Percentiles rank a stretch among this genome's conserved stretches.
phyloP scores from a whole-genome alignment of 2,797 vertebrate genomes.

The Mionectes olivaceus region DNA sequence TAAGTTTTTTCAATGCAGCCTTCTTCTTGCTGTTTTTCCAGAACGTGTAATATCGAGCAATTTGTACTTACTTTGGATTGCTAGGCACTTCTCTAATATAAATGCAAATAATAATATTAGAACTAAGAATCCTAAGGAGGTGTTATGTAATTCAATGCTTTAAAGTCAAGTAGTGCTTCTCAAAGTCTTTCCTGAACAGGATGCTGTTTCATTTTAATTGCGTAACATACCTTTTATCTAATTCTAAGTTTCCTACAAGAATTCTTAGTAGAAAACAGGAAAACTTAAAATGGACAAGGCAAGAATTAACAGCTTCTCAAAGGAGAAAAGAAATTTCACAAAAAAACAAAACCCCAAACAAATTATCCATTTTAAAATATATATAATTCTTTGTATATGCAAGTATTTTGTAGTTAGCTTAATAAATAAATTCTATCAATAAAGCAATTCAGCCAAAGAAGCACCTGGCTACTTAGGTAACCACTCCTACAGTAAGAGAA shows the following conservation, averaged over 20 bases:
- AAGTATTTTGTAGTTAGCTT: not conserved
- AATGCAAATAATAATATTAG: slow-evolving; percentile 27
- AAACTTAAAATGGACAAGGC: not conserved
- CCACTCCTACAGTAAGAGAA: not conserved
- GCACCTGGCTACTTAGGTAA: not conserved
- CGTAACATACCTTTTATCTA: not conserved
- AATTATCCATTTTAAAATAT: not conserved
- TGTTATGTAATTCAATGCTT: not conserved
- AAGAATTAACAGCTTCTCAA: not conserved
- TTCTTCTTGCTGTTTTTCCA: not conserved
- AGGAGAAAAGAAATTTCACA: not conserved
- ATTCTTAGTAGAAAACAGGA: not conserved
- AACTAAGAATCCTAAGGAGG: not conserved
- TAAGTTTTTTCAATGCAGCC: not conserved
- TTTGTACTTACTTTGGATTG: not conserved
- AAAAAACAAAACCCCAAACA: not conserved
- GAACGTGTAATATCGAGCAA: not conserved
- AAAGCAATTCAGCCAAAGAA: not conserved
- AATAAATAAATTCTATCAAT: not conserved
- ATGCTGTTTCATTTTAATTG: not conserved
- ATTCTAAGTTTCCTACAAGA: not conserved
- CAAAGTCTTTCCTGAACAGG: not conserved
- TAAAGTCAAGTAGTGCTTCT: not conserved
- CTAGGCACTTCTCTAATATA: not conserved
- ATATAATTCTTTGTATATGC: not conserved